phyloP scores from a whole-genome alignment of 2,888 invertebrate genomes.

The Scaptodrosophila latifasciaeformis region DNA sequence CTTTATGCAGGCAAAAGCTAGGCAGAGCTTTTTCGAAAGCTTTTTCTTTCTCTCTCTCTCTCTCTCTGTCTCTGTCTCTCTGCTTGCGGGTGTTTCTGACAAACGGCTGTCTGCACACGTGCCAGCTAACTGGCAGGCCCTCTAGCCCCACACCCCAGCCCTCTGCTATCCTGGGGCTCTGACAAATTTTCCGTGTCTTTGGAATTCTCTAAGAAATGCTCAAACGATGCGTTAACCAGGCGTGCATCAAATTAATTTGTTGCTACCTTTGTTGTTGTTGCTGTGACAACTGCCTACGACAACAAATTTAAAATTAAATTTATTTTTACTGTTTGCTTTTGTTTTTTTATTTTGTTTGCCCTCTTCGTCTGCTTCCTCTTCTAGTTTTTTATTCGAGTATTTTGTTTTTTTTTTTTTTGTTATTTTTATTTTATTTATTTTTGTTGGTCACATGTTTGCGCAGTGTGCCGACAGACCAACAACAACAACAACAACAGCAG shows the following conservation, averaged over 20 bases:
- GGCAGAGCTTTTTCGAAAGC: constrained; percentile 27
- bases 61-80: neutral
- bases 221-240: constrained; percentile 15
- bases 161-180: neutral
- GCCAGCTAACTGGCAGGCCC: constrained; percentile 13
- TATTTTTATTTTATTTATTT: neutral
- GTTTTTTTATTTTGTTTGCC: constrained; percentile 24
- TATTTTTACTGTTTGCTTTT: neutral
- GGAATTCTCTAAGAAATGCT: constrained; percentile 3
- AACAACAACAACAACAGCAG: constrained; percentile 18
- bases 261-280: neutral
- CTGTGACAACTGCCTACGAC: constrained; percentile 41
- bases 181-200: neutral
- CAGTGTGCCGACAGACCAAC: constrained; percentile 40
- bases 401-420: neutral
- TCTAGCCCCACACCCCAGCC: neutral
- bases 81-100: constrained; percentile 20
- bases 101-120: constrained; percentile 45
- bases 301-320: constrained; percentile 40
- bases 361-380: neutral
- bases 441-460: constrained; percentile 53
- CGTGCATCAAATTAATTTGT: constrained; percentile 41
- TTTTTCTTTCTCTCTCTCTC: neutral
- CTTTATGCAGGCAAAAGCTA: constrained; percentile 38
- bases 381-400: no score